Evolutionary conservation across 1,140 invertebrate genomes (phyloP).

Genomic region (Drosophila mayri): DNA sequence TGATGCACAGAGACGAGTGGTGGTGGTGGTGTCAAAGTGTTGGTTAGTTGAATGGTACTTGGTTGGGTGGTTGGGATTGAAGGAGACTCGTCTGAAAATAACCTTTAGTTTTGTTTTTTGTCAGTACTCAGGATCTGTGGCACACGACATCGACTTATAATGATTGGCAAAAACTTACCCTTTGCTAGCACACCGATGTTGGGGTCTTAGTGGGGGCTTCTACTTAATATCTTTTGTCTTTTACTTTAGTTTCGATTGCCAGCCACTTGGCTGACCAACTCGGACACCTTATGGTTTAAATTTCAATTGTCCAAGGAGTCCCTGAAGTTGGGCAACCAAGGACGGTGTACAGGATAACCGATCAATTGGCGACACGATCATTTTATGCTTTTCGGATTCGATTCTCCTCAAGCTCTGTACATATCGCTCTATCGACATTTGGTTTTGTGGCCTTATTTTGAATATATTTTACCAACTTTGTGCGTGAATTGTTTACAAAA

Average conservation of each 20-base stretch:
- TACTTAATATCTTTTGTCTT: constrained; percentile 10
- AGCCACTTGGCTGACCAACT: constrained; percentile 24
- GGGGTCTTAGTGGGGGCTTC: constrained; percentile 41
- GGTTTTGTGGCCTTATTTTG: constrained; percentile 59
- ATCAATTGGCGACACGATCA: constrained; percentile 66
- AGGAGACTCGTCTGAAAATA: constrained; percentile 65
- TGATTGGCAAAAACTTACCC: constrained; percentile 55
- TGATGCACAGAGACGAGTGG: constrained; percentile 20
- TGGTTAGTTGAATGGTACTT: constrained; percentile 30
- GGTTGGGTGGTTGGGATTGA: constrained; percentile 20
- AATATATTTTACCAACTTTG: constrained; percentile 81
- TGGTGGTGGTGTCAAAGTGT: constrained; percentile 36
- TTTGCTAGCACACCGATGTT: constrained; percentile 40
- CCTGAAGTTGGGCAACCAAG: constrained; percentile 49
- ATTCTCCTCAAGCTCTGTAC: constrained; percentile 16
- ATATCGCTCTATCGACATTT: constrained; percentile 51
- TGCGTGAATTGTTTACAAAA: constrained; percentile 85
- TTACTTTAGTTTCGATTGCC: constrained; percentile 22
- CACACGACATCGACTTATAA: constrained; percentile 53
- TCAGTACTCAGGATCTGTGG: constrained; percentile 56
- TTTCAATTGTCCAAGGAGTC: neutral
- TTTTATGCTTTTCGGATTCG: constrained; percentile 54
- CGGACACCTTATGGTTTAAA: neutral
- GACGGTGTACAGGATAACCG: constrained; percentile 18
- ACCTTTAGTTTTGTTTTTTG: constrained; percentile 60